Base-by-base conservation (phyloP, 2,113 vertebrate species). In the Pelusios castaneus region DNA sequence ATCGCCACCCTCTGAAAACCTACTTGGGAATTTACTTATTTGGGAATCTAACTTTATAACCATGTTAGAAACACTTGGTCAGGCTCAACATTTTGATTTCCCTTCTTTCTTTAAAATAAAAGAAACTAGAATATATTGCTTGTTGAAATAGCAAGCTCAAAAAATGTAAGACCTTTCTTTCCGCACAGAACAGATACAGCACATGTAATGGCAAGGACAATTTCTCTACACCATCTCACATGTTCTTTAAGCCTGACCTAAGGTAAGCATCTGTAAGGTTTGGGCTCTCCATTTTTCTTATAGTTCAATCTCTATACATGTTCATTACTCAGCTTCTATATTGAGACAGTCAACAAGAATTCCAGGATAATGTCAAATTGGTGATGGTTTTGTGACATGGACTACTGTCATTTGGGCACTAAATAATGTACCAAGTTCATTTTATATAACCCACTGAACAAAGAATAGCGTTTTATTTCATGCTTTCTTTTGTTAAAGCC, bases 391-490 rank as follows among this genome's bases (percentile, higher is more conserved):
- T 14, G 21, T 3, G 6, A 5, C 58, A 10, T 24, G 3, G 1
- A 2, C 38, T 88, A 70, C 78, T 70, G 47, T 86, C n/a, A 88
- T 4, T 14, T 77, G 80, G 60, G 86, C 89, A 82, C 0, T 45
- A 14, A 6, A 87, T 3, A 87, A 10, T 86, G 8, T 45, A 80
- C 25, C 76, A 3, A 5, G 29, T 41, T 73, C 3, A 17, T 82
- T 84, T 67, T 84, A 84, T 10, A 88, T 17, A 94, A 91, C 47
- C 24, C 58, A 89, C 12, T 47, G 25, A 89, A 85, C 0, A 90
- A n/a, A 92, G 60, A 85, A 73, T 0, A 49, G 4, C 5, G 12
- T 2, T 89, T 67, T 67, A 14, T 82, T 3, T 22, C 49, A 43
- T n/a, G 9, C 43, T 82, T 2, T 88, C 12, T 25, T 67, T 70